Evolutionary conservation across 2,797 vertebrate genomes (phyloP), one percentile per base, ranked within the genome.

Genomic region (Pteropus rufus): DNA sequence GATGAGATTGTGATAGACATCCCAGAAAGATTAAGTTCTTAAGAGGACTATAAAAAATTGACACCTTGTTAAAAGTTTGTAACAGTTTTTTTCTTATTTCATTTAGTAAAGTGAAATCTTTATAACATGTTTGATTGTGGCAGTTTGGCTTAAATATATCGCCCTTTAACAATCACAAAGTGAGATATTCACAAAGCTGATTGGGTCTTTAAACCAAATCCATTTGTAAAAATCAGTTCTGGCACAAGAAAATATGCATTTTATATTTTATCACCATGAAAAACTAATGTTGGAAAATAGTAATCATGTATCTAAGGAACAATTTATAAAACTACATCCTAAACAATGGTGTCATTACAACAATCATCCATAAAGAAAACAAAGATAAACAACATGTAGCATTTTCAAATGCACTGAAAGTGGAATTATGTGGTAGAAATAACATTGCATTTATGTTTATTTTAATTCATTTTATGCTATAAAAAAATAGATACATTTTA

Each of bases 181-280:
- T 92, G 80, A 95, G 89, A 77, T 94, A 92, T 75, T 89, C 60
- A 65, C 49, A 93, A 92, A 95, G 89, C 95, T 94, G 83, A 97
- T 96, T 92, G 95, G 69, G 92, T 97, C 76, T 92, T 75, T 95
- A 96, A 93, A 93, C 83, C 16, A 95, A 94, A 34, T 49, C 39
- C 26, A 85, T 96, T 97, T 96, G 93, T 93, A 98, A 98, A 98
- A 98, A 97, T 97, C 97, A 97, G 62, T 98, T 98, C 67, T 94
- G 89, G 41, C 89, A 65, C 0, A 10, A 93, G 82, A 93, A 97
- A 97, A 97, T 60, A 85, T 39, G 96, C 82, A 97, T 92, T 81
- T 92, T 91, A 29, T 62, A 82, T 97, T 97, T 97, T 87, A 91
- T 94, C 65, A 77, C 56, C 0, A 0, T 91, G 62, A 79, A 97